phyloP scores from a whole-genome alignment of 2,888 invertebrate species.

The Drosophila pseudotalamancana region DNA sequence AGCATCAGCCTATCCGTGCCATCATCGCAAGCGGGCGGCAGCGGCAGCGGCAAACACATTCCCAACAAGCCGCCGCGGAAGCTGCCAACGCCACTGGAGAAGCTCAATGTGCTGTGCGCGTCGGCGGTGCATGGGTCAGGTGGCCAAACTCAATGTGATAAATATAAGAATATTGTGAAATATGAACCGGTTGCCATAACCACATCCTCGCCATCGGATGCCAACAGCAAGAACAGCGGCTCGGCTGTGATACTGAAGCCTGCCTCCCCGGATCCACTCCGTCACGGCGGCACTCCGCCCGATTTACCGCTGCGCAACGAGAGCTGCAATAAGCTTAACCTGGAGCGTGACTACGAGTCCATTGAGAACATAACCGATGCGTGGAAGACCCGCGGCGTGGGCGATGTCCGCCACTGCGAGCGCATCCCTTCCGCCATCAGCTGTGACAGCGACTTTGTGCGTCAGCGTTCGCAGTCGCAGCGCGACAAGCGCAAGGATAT shows the following conservation, averaged over 20 bases:
- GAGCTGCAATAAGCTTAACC: constrained; percentile 52
- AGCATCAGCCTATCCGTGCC: constrained; percentile 37
- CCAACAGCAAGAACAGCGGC: constrained; percentile 72
- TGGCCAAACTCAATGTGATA: constrained; percentile 74
- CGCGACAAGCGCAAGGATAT: constrained; percentile 84
- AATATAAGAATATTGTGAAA: constrained; percentile 82
- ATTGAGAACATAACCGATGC: constrained; percentile 91
- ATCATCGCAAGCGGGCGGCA: constrained; percentile 18
- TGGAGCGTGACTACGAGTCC: constrained; percentile 88
- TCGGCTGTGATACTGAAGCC: constrained; percentile 82
- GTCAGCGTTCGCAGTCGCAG: constrained; percentile 83
- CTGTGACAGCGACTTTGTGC: constrained; percentile 80
- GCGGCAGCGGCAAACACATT: constrained; percentile 72
- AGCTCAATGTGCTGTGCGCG: constrained; percentile 15
- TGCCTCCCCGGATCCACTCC: constrained; percentile 66
- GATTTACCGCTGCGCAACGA: constrained; percentile 81
- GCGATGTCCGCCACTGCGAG: constrained; percentile 90
- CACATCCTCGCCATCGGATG: constrained; percentile 77
- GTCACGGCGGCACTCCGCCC: constrained; percentile 59
- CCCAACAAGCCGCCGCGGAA: constrained; percentile 84
- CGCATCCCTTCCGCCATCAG: constrained; percentile 64
- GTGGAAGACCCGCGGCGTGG: constrained; percentile 92
- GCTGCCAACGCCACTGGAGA: constrained; percentile 65
- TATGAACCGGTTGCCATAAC: constrained; percentile 84
- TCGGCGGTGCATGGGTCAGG: not conserved